Percentiles rank a stretch among this genome's conserved stretches.
phyloP scores from a whole-genome alignment of 2,113 vertebrate species.

The Tympanuchus pallidicinctus region DNA sequence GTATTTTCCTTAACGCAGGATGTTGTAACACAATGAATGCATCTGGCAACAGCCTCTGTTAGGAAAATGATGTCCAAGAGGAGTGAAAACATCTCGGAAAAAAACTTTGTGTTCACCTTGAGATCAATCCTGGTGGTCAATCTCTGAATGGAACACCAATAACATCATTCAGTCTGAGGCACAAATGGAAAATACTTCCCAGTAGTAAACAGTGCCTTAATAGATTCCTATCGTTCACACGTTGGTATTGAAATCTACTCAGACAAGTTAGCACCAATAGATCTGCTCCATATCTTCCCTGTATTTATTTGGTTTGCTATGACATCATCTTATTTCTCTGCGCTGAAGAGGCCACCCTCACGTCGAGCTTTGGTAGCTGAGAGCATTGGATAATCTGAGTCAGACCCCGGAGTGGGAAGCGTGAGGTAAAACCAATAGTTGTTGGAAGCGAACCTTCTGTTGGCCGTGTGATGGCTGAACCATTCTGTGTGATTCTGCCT shows the following conservation, averaged over 20 bases:
- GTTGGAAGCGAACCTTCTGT: not conserved
- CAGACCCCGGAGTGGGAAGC: not conserved
- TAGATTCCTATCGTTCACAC: not conserved
- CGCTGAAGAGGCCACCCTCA: not conserved
- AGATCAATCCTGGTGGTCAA: not conserved
- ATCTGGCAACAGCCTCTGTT: slow-evolving; percentile 39
- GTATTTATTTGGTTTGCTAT: not conserved
- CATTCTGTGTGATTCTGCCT: not conserved
- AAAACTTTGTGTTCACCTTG: not conserved
- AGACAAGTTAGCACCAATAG: not conserved
- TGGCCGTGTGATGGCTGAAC: not conserved
- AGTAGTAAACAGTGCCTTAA: not conserved
- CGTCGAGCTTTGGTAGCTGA: not conserved
- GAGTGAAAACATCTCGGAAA: not conserved
- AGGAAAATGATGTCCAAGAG: slow-evolving; percentile 23
- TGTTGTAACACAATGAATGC: slow-evolving; percentile 10
- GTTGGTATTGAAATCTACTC: not conserved
- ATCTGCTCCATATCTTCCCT: not conserved
- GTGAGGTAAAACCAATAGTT: not conserved
- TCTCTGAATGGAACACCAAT: not conserved
- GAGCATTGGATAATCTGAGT: not conserved
- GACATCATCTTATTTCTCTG: not conserved
- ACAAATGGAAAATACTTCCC: not conserved
- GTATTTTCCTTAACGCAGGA: slow-evolving; percentile 41
- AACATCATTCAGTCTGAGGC: not conserved